Evolutionary conservation across 2,888 invertebrate species (phyloP).

Genomic region (Sesamia inferens): DNA sequence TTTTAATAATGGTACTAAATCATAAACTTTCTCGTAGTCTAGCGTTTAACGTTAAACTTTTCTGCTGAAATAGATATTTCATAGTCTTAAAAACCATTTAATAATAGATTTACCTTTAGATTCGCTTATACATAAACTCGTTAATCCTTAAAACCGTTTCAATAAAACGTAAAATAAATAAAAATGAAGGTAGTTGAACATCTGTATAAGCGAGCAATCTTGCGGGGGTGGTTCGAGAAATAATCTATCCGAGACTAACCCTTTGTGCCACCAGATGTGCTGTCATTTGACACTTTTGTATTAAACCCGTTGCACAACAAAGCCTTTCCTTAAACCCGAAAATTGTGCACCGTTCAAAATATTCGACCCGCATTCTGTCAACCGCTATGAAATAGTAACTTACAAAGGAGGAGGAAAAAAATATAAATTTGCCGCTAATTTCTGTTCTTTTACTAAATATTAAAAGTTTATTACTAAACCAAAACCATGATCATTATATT

Average conservation of each 20-base stretch:
- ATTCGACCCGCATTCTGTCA: slow-evolving; percentile 87
- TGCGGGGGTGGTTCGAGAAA: slow-evolving; percentile 89
- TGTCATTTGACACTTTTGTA: slow-evolving; percentile 91
- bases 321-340: slow-evolving; percentile 88
- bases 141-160: slow-evolving; percentile 71
- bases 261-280: slow-evolving; percentile 89
- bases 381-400: slow-evolving; percentile 73
- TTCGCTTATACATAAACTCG: slow-evolving; percentile 57
- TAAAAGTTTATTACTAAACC: background rate
- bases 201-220: slow-evolving; percentile 89
- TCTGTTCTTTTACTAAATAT: background rate
- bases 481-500: background rate
- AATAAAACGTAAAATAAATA: slow-evolving; percentile 72
- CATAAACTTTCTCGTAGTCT: background rate
- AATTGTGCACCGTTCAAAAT: slow-evolving; percentile 87
- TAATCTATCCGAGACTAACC: slow-evolving; percentile 88
- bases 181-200: slow-evolving; percentile 75
- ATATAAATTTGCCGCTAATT: slow-evolving; percentile 36
- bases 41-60: background rate
- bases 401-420: slow-evolving; percentile 62
- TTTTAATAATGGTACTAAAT: background rate
- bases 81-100: background rate
- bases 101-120: slow-evolving; percentile 17
- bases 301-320: slow-evolving; percentile 90
- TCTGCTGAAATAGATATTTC: background rate